Conservation (phyloP, 1,140 invertebrate species). For the Bicyclus anynana region DNA sequence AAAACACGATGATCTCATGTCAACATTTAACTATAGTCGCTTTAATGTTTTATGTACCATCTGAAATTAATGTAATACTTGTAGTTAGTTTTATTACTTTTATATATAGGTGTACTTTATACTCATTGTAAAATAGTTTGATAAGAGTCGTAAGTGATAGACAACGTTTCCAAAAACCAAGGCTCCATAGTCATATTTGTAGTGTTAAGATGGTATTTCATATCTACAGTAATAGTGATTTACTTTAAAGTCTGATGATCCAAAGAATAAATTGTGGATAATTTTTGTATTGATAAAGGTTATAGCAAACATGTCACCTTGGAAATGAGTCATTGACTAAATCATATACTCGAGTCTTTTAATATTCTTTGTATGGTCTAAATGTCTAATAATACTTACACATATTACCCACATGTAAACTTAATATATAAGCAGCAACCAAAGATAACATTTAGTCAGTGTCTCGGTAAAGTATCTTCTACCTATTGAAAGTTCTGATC, state of each 20-base stretch:
- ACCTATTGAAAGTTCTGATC: no score
- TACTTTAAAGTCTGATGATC: conserved; percentile 67
- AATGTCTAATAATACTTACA: no score
- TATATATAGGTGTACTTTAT: conserved; percentile 20
- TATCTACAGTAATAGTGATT: conserved; percentile 44
- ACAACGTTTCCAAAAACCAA: background rate
- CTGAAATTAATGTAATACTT: conserved; percentile 12
- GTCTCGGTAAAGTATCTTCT: no score
- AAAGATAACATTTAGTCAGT: no score
- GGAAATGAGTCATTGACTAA: no score
- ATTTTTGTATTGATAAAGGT: conserved; percentile 31
- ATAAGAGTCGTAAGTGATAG: conserved; percentile 8
- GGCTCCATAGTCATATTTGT: conserved; percentile 26
- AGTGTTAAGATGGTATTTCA: conserved; percentile 25
- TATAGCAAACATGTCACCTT: no score
- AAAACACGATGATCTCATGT: conserved; percentile 29
- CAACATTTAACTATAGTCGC: conserved; percentile 12
- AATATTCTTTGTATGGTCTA: no score
- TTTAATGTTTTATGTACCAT: conserved; percentile 15
- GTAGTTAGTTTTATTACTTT: conserved; percentile 27
- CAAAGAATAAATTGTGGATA: conserved; percentile 59
- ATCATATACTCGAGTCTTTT: no score
- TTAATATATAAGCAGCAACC: no score
- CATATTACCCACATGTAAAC: no score
- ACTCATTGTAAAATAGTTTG: conserved; percentile 25